Percentiles rank a stretch among this genome's conserved stretches.
Conservation (phyloP, 2,113 vertebrate genomes). For the Sterrhoptilus dennistouni region DNA sequence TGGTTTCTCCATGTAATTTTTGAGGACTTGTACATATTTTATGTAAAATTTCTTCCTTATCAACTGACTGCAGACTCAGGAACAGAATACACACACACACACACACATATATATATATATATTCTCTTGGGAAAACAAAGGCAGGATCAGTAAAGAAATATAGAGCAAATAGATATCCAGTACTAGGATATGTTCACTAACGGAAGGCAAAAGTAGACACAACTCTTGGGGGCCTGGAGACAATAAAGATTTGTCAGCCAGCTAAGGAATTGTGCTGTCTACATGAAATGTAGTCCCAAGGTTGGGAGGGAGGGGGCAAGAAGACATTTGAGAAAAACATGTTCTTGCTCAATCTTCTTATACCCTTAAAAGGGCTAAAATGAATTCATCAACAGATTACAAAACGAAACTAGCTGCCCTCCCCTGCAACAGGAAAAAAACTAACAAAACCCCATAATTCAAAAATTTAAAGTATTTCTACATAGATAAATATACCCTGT, state of each 20-base stretch:
- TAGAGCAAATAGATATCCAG: background rate
- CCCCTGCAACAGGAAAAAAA: background rate
- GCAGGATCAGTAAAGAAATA: background rate
- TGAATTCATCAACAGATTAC: background rate
- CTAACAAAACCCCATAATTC: fast-evolving
- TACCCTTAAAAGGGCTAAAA: background rate
- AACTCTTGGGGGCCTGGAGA: background rate
- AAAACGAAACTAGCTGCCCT: background rate
- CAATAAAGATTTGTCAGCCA: background rate
- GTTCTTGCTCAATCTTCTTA: background rate
- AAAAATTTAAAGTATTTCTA: background rate
- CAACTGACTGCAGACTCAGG: background rate
- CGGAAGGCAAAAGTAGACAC: background rate
- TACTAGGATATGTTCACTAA: background rate
- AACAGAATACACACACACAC: background rate
- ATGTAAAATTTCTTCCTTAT: background rate
- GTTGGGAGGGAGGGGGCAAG: background rate
- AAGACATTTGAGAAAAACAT: background rate
- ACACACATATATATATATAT: background rate
- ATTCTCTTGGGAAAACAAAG: background rate
- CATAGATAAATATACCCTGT: background rate
- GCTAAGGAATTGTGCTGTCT: background rate
- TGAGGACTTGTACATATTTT: background rate
- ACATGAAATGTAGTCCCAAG: background rate
- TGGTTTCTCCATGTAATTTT: background rate